Conservation (phyloP, 2,113 vertebrate species). For the Bucco capensis region DNA sequence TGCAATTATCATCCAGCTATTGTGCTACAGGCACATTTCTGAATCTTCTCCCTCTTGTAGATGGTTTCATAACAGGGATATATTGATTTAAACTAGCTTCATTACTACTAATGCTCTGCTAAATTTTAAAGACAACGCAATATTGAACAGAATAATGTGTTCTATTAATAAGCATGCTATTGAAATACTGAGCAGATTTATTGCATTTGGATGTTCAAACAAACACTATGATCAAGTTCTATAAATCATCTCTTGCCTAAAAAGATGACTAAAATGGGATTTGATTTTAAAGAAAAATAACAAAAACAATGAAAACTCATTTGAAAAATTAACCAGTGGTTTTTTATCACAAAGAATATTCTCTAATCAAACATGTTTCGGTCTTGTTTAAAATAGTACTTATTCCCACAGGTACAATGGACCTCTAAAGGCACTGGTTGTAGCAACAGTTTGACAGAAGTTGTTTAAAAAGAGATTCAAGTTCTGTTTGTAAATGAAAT, state of each 20-base stretch:
- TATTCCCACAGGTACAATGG: background rate
- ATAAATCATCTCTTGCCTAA: constrained; percentile 69
- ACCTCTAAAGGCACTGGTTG: background rate
- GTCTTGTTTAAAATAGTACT: background rate
- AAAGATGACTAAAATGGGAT: constrained; percentile 56
- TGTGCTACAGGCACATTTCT: constrained; percentile 43
- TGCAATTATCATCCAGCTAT: background rate
- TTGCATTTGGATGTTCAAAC: constrained; percentile 73
- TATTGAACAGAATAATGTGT: constrained; percentile 77
- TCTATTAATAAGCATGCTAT: constrained; percentile 75
- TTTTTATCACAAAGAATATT: constrained; percentile 46
- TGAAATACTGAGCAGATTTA: constrained; percentile 73
- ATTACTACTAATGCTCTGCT: constrained; percentile 74
- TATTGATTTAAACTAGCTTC: constrained; percentile 76
- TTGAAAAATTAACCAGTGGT: constrained; percentile 68
- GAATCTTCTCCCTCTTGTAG: constrained; percentile 33
- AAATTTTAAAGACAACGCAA: constrained; percentile 79
- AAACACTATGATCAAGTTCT: constrained; percentile 69
- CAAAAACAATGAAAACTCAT: constrained; percentile 63
- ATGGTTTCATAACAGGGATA: constrained; percentile 61
- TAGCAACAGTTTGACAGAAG: background rate
- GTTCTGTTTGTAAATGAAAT: constrained; percentile 48
- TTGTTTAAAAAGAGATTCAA: constrained; percentile 31
- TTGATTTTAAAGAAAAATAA: constrained; percentile 58
- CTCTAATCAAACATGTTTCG: background rate